Base-by-base conservation (phyloP, 2,113 vertebrate genomes). In the Argyrosomus japonicus region DNA sequence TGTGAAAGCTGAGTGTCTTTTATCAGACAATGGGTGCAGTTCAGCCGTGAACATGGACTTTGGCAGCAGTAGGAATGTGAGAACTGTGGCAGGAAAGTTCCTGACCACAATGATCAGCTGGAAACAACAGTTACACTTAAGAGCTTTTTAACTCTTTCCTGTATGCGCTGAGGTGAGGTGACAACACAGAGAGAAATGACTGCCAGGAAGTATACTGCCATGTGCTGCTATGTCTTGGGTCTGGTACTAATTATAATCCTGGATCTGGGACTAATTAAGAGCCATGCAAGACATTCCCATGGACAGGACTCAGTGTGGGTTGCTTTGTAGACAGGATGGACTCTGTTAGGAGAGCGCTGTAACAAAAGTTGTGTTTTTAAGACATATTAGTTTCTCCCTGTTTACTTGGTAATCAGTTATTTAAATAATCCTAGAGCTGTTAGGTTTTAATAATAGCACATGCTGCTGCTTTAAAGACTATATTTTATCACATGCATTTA, bases 251-350 rank as follows among this genome's bases (percentile, higher is more conserved):
- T 91, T 91, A 87, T 60, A 80, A 50, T 77, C 71, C 58, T 27
- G 60, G 61, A 68, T 89, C 85, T 90, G 85, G 83, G 75, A 90
- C 75, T 87, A 80, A 89, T 92, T 90, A 87, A 47, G 50, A 79
- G 81, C n/a, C 3, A n/a, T 57, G 77, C 58, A 57, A 83, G 61
- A 68, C 83, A 73, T 90, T 90, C 87, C 87, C 85, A 84, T 72
- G 77, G 72, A 79, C 67, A 29, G 25, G 61, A 43, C 68, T 79
- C 62, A 11, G n/a, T 71, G 71, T 70, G 77, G 58, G 40, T 48
- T 19, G 54, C 67, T 61, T 48, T 18, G 50, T 54, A 64, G 69
- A 62, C 61, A 67, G 56, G 75, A 82, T 61, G 62, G 47, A 82
- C 50, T 69, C 14, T 45, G 51, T 69, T 40, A 48, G 19, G 27